Base-by-base conservation (phyloP, 2,113 vertebrate species). In the Cinclus mexicanus region DNA sequence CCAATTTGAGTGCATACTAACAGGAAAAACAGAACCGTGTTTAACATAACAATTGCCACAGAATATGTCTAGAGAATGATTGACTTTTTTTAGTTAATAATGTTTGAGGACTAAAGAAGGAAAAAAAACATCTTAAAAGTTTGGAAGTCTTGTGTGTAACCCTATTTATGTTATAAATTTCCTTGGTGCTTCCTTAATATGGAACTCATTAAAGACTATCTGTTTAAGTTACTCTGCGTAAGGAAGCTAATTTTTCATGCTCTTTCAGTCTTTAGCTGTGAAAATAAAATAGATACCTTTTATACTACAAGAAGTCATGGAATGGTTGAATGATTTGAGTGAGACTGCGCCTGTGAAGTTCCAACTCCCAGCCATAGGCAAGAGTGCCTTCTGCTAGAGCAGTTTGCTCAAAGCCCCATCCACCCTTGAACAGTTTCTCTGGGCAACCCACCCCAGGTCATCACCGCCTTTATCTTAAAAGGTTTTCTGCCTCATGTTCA, bases 381-480 rank as follows among this genome's bases (percentile, higher is more conserved):
- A 29, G 20, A 8, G 22, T 13, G 41, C 3, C 5, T 29, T 35
- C 29, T 25, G 41, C 12, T 55, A 16, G 23, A n/a, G 28, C 28
- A 25, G 21, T 25, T 68, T 55, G 17, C 39, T 69, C 21, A 69
- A 26, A 47, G 29, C 11, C 23, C 29, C 24, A 19, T 26, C 39
- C 13, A 41, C 10, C 9, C 29, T 26, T 55, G 53, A 75, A 18
- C 8, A 17, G 2, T 18, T 46, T 29, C 46, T n/a, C 26, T 68
- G 25, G 8, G 5, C 10, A 57, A 15, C 14, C 8, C 3, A 1
- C 6, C n/a, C 7, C 1, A 1, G 14, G 11, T 7, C 60, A 26
- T 67, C 14, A 47, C 3, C 19, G 72, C 16, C 6, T 35, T 71
- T 39, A 33, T 31, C 4, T 14, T 50, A 26, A 77, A 76, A 79